These are phyloP conservation scores for Antechinus flavipes DNA, from an alignment of 2,113 vertebrate genomes.

Conservation along the genomic window DNA sequence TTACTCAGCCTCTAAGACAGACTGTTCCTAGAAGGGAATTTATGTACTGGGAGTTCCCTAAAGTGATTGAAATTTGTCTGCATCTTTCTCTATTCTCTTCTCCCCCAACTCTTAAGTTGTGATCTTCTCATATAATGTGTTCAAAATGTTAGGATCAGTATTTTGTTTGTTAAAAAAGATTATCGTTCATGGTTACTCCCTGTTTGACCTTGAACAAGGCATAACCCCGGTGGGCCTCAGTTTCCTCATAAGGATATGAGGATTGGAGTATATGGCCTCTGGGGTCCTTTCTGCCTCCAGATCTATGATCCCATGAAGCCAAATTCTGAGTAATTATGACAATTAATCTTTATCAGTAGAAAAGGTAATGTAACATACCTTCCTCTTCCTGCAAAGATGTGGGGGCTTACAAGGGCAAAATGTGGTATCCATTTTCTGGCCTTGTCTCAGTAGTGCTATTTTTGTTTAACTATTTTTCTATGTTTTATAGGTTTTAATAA, in stretches of 20 bases:
- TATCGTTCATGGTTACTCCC: neutral
- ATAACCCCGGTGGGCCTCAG: neutral
- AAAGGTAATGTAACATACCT: neutral
- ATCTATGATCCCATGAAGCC: neutral
- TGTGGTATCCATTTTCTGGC: neutral
- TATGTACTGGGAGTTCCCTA: neutral
- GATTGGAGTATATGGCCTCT: neutral
- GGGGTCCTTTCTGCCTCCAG: neutral
- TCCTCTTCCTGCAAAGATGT: neutral
- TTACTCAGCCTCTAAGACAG: slow-evolving; percentile 32
- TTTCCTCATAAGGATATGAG: neutral
- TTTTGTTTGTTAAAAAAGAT: neutral
- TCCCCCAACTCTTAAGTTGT: neutral
- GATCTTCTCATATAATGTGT: neutral
- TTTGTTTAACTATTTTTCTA: neutral
- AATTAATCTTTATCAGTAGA: neutral
- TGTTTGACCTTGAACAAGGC: neutral
- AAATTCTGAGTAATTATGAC: neutral
- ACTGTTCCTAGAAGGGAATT: neutral
- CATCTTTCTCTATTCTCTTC: neutral
- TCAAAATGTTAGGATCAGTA: neutral
- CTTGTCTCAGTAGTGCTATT: neutral
- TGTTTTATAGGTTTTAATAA: neutral
- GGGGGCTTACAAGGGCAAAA: neutral
- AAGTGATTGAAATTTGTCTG: neutral